These are phyloP conservation scores for Drosophila melanosoma DNA, from an alignment of 2,888 invertebrate genomes.

Conservation along the genomic window DNA sequence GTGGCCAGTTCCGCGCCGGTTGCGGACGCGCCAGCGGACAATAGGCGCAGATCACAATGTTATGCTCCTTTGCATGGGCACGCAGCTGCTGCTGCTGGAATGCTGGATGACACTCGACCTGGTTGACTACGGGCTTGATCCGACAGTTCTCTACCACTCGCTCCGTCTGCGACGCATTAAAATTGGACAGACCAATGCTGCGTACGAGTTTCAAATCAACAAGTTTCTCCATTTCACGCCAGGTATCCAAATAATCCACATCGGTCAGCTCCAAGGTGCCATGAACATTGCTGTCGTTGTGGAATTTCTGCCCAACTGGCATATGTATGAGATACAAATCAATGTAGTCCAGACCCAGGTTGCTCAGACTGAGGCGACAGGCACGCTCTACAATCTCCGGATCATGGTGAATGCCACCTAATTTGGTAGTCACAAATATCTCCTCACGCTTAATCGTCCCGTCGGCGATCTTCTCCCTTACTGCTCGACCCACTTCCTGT, in stretches of 20 bases:
- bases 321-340: conserved; percentile 94
- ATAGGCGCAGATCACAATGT: conserved; percentile 89
- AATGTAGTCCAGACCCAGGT: conserved; percentile 90
- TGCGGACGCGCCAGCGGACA: conserved; percentile 90
- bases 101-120: conserved; percentile 84
- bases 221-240: conserved; percentile 83
- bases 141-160: conserved; percentile 79
- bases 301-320: conserved; percentile 89
- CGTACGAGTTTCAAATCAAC: conserved; percentile 80
- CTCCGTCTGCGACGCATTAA: conserved; percentile 82
- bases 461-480: conserved; percentile 84
- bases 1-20: conserved; percentile 86
- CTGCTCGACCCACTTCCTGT: conserved; percentile 85
- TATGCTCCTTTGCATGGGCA: conserved; percentile 88
- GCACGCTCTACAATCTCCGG: conserved; percentile 89
- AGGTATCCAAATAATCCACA: conserved; percentile 83
- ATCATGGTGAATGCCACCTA: conserved; percentile 86
- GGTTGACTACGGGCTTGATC: conserved; percentile 83
- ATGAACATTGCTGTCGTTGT: conserved; percentile 85
- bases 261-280: conserved; percentile 78
- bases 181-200: conserved; percentile 83
- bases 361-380: conserved; percentile 87
- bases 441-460: conserved; percentile 84
- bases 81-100: conserved; percentile 86
- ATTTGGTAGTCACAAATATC: conserved; percentile 83